Evolutionary conservation across 2,888 invertebrate genomes (phyloP), one percentile per base, ranked within the genome.

Genomic region (Dione juno): DNA sequence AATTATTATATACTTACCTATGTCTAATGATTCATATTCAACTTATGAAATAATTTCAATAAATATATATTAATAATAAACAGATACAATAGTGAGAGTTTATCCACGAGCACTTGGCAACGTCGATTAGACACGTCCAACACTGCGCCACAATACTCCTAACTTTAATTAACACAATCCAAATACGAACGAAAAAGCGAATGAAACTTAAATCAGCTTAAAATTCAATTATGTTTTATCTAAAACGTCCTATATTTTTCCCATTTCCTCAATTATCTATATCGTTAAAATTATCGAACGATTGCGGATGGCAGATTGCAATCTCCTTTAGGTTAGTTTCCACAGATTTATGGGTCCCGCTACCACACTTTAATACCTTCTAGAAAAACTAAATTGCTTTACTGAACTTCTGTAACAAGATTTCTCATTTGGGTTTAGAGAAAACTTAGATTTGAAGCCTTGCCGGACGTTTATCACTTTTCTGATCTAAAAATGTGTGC

Each of bases 241-340:
- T 68, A 54, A 67, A 65, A 70, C 68, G 66, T 72, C 66, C 70
- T 67, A 75, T 69, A 75, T 75, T 76, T 77, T 77, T 75, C 74
- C 75, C 73, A 70, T 74, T 75, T 77, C 74, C 73, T 72, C 80
- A 84, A 86, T 74, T 85, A 87, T 86, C 85, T 85, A 87, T 87
- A 87, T 88, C 87, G 81, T 83, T 79, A 87, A 89, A 90, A 89
- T 91, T 91, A 91, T 89, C 90, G 87, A 87, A 83, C 77, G 81
- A 82, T 81, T 82, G 85, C 83, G 84, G 84, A 84, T 84, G 85
- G 79, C 75, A 86, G 91, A 91, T 92, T 82, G 87, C 87, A 86
- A 90, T 91, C 90, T 88, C 80, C 82, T 88, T 89, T 89, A 84
- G 87, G 90, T 89, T 86, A 83, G 89, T 87, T 89, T 89, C 89